These are phyloP conservation scores for Rhagoletis pomonella DNA, from an alignment of 1,140 invertebrate genomes.

Conservation along the genomic window DNA sequence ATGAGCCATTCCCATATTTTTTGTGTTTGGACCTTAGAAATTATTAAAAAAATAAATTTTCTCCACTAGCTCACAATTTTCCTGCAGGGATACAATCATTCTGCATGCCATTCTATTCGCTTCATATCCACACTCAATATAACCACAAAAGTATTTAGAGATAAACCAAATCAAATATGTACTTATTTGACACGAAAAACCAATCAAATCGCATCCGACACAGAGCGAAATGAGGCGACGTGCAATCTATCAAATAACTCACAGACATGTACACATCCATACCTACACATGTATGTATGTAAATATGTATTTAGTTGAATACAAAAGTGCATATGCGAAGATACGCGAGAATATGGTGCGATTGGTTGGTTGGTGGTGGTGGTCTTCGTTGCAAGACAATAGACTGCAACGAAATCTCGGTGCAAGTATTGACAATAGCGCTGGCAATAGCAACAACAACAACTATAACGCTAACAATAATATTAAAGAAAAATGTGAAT, in stretches of 20 bases:
- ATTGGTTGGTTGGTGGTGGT: neutral
- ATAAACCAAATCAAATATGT: slow-evolving; percentile 37
- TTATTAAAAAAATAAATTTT: too few species aligned
- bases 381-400: slow-evolving; percentile 2
- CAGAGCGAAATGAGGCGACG: slow-evolving; percentile 35
- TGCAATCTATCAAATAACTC: slow-evolving; percentile 51
- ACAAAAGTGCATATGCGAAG: neutral
- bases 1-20: too few species aligned
- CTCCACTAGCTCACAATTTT: too few species aligned
- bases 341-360: neutral
- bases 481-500: neutral
- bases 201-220: slow-evolving; percentile 21
- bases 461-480: slow-evolving; percentile 37
- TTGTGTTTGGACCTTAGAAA: too few species aligned
- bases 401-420: slow-evolving; percentile 15
- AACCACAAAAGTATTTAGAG: neutral
- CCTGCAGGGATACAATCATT: too few species aligned
- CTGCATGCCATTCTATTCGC: neutral
- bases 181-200: slow-evolving; percentile 23
- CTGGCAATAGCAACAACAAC: slow-evolving; percentile 45
- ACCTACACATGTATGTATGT: too few species aligned
- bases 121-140: neutral
- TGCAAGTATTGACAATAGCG: slow-evolving; percentile 46
- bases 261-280: neutral
- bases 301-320: neutral